These are phyloP conservation scores for Dascyllus trimaculatus DNA, from an alignment of 2,113 vertebrate genomes.

Conservation along the genomic window DNA sequence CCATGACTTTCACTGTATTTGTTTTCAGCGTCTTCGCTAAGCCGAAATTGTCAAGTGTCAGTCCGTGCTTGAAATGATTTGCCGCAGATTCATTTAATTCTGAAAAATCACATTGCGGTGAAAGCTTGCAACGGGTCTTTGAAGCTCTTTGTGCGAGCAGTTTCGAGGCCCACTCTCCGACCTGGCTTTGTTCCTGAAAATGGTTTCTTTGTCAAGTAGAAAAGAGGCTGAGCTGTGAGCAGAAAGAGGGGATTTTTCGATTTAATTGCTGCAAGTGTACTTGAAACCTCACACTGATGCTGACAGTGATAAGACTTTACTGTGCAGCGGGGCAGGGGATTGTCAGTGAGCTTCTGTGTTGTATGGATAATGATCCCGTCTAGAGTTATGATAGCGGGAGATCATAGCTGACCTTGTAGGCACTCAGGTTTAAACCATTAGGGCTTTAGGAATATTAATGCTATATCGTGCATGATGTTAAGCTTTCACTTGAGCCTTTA, in stretches of 20 bases:
- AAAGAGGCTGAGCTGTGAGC: conserved; percentile 27
- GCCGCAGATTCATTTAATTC: conserved; percentile 9
- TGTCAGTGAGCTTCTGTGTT: conserved; percentile 25
- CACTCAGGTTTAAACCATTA: conserved; percentile 34
- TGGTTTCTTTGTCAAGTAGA: conserved; percentile 12
- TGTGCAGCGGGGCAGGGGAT: conserved; percentile 32
- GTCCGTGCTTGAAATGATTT: not conserved
- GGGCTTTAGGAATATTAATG: conserved; percentile 33
- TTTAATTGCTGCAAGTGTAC: conserved; percentile 57
- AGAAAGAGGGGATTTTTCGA: conserved; percentile 43
- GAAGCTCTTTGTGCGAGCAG: not conserved
- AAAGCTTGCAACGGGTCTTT: conserved; percentile 19
- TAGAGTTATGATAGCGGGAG: conserved; percentile 23
- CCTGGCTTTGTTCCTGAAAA: conserved; percentile 35
- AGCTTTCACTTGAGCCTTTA: conserved; percentile 39
- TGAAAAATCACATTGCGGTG: not conserved
- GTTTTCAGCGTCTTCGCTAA: conserved; percentile 13
- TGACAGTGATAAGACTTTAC: conserved; percentile 36
- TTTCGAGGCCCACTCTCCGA: not conserved
- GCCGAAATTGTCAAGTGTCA: not conserved
- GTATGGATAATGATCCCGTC: conserved; percentile 41
- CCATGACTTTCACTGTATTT: conserved; percentile 33
- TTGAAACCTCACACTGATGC: conserved; percentile 50
- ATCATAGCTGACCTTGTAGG: conserved; percentile 39
- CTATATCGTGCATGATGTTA: conserved; percentile 1